A percentile compares a stretch with the other conserved stretches of the same genome.
Conservation (phyloP, 2,113 vertebrate genomes). For the Bettongia penicillata region DNA sequence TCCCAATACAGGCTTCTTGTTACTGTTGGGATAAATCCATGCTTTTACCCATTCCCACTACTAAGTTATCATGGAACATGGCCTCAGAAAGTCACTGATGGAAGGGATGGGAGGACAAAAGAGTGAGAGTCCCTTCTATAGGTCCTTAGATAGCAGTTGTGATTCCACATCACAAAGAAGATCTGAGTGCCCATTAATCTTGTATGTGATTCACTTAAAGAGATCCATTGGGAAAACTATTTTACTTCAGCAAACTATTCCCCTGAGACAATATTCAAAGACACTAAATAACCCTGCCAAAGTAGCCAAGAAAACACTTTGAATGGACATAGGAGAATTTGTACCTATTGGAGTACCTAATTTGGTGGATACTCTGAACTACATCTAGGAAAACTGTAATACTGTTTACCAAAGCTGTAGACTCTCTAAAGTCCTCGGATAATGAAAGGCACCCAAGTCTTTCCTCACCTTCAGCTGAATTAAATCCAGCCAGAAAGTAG, state of each 20-base stretch:
- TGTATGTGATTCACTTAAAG: constrained; percentile 1
- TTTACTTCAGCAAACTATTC: constrained; percentile 29
- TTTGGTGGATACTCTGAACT: not conserved
- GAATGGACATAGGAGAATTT: not conserved
- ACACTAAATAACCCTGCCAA: not conserved
- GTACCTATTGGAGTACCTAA: not conserved
- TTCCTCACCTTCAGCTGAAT: not conserved
- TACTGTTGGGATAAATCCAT: not conserved
- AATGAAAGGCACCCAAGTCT: not conserved
- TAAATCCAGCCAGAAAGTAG: not conserved
- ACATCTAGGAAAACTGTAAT: not conserved
- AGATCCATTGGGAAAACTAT: constrained; percentile 15
- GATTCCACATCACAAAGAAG: not conserved
- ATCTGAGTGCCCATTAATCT: not conserved
- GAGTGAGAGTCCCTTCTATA: not conserved
- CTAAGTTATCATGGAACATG: not conserved
- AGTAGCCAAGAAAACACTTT: not conserved
- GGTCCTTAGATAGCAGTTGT: not conserved
- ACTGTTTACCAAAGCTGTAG: not conserved
- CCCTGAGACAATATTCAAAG: constrained; percentile 42
- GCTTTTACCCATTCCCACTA: not conserved
- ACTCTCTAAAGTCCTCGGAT: not conserved
- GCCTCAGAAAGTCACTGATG: not conserved
- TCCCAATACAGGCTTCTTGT: not conserved
- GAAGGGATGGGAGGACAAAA: not conserved